Percentiles rank a stretch among this genome's conserved stretches.
Evolutionary conservation across 2,888 invertebrate species (phyloP).

Genomic region (Scaeva pyrastri): DNA sequence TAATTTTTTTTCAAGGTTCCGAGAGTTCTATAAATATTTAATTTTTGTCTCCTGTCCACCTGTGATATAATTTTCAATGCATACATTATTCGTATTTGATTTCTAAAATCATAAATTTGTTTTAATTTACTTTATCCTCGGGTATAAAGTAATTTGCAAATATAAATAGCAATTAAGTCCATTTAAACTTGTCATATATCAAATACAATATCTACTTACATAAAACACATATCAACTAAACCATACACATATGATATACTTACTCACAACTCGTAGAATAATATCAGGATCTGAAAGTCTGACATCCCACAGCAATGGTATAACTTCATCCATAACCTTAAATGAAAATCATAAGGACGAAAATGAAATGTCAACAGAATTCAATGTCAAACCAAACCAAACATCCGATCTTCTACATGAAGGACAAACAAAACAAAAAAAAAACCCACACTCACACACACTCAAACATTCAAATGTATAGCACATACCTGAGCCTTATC

Average conservation of each 20-base stretch:
- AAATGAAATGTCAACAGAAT: slow-evolving; percentile 45
- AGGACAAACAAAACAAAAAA: background rate
- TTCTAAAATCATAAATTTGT: no score
- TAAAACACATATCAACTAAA: background rate
- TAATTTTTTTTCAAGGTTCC: no score
- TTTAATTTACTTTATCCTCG: no score
- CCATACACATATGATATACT: slow-evolving; percentile 85
- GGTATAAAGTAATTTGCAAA: background rate
- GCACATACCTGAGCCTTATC: slow-evolving; percentile 90
- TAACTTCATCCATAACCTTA: slow-evolving; percentile 93
- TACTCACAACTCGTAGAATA: slow-evolving; percentile 95
- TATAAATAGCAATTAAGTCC: background rate
- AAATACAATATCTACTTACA: background rate
- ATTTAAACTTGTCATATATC: slow-evolving; percentile 13
- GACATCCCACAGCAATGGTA: slow-evolving; percentile 94
- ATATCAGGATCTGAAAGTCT: slow-evolving; percentile 95
- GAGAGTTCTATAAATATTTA: no score
- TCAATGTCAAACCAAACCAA: slow-evolving; percentile 19
- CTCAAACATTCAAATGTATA: no score
- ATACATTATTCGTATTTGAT: no score
- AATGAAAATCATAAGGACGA: slow-evolving; percentile 49
- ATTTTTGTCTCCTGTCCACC: no score
- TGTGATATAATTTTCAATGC: no score
- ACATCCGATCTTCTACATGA: background rate
- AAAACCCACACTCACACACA: no score